A percentile compares a stretch with the other conserved stretches of the same genome.
Evolutionary conservation across 2,113 vertebrate species (phyloP).

Genomic region (Acrocephalus arundinaceus): DNA sequence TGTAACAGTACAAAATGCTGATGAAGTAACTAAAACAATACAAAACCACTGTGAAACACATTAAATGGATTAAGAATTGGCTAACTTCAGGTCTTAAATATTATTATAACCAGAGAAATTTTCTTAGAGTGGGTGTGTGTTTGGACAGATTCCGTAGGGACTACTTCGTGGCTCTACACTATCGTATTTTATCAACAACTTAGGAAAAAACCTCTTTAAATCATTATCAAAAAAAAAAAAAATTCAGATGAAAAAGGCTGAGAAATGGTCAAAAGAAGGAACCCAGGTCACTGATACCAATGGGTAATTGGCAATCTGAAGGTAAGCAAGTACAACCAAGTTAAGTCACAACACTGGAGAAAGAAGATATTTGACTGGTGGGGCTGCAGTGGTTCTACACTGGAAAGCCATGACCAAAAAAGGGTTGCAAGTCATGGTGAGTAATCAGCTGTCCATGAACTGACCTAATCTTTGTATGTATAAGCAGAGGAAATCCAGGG

Average conservation of each 20-base stretch:
- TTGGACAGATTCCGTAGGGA: neutral
- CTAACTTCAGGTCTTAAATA: neutral
- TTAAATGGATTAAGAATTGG: conserved; percentile 32
- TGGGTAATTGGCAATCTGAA: neutral
- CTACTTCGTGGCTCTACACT: neutral
- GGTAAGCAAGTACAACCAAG: neutral
- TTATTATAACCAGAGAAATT: conserved; percentile 38
- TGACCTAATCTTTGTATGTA: neutral
- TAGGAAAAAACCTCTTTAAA: neutral
- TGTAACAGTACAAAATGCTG: neutral
- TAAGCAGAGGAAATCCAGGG: neutral
- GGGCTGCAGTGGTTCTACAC: neutral
- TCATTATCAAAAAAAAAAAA: neutral
- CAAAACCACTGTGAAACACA: neutral
- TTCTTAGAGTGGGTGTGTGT: conserved; percentile 49
- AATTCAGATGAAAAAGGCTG: neutral
- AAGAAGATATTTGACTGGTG: neutral
- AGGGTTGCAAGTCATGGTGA: neutral
- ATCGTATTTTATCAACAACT: conserved; percentile 10
- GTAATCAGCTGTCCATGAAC: neutral
- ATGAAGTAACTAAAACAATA: neutral
- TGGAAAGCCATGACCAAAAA: neutral
- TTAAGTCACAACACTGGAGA: neutral
- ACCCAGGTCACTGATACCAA: neutral
- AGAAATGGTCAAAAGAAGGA: neutral